Evolutionary conservation across 2,113 vertebrate genomes (phyloP).

Genomic region (Stegostoma tigrinum): DNA sequence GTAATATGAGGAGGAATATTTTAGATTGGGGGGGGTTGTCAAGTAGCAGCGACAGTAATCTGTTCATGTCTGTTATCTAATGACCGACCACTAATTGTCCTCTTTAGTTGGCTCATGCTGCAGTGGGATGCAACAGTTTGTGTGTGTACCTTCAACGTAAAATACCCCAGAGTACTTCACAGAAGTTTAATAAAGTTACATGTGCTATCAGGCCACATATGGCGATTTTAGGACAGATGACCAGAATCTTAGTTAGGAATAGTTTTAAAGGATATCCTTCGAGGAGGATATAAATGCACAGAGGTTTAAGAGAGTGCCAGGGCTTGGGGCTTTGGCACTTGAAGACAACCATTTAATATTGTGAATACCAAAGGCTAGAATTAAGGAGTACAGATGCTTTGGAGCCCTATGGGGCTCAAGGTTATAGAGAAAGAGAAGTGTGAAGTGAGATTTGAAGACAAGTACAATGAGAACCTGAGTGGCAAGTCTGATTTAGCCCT

Average conservation of each 20-base stretch:
- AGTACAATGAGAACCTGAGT: background rate
- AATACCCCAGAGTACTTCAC: background rate
- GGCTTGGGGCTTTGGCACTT: background rate
- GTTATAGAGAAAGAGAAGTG: background rate
- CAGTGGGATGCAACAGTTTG: background rate
- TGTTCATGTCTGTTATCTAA: background rate
- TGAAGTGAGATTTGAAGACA: background rate
- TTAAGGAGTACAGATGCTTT: background rate
- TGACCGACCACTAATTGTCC: background rate
- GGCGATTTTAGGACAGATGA: background rate
- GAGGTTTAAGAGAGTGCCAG: background rate
- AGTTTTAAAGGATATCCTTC: background rate
- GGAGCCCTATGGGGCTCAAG: background rate
- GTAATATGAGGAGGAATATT: background rate
- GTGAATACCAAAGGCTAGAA: background rate
- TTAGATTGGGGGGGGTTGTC: background rate
- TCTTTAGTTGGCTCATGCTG: background rate
- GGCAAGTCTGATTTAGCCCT: too few relatives aligned
- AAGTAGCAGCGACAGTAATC: background rate
- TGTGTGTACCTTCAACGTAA: background rate
- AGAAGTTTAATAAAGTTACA: background rate
- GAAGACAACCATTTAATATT: background rate
- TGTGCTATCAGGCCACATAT: background rate
- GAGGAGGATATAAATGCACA: background rate
- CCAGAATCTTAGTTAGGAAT: background rate